These are phyloP conservation scores for Drosophila pallidifrons DNA, from an alignment of 1,140 invertebrate species.

Conservation along the genomic window DNA sequence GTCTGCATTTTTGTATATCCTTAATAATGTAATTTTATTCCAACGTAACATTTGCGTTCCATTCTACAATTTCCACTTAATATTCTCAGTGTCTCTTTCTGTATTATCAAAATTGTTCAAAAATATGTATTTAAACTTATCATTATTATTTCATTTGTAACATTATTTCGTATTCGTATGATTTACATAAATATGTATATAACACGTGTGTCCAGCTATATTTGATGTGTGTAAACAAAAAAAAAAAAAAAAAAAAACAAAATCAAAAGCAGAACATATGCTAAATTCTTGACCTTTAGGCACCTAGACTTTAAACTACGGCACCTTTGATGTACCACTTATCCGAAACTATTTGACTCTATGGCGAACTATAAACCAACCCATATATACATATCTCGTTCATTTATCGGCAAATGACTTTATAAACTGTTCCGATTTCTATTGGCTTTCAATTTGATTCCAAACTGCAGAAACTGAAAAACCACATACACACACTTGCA, in stretches of 20 bases:
- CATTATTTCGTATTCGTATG: constrained; percentile 31
- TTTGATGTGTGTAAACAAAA: constrained; percentile 53
- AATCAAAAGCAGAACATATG: constrained; percentile 5
- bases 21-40: constrained; percentile 46
- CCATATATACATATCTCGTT: background rate
- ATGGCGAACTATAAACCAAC: constrained; percentile 3
- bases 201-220: constrained; percentile 41
- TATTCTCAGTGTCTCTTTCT: constrained; percentile 60
- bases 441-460: constrained; percentile 25
- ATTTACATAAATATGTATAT: constrained; percentile 51
- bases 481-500: constrained; percentile 41
- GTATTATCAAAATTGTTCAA: constrained; percentile 47
- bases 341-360: constrained; percentile 8
- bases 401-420: constrained; percentile 14
- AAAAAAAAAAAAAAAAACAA: constrained; percentile 33
- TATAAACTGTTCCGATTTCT: constrained; percentile 17
- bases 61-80: constrained; percentile 43
- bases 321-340: constrained; percentile 46
- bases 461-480: constrained; percentile 8
- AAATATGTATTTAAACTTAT: constrained; percentile 47
- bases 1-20: constrained; percentile 70
- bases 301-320: constrained; percentile 44
- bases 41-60: constrained; percentile 43
- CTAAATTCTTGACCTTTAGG: constrained; percentile 35
- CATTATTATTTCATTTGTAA: constrained; percentile 16